Evolutionary conservation across 2,888 invertebrate genomes (phyloP).

Genomic region (Polydesmus complanatus): DNA sequence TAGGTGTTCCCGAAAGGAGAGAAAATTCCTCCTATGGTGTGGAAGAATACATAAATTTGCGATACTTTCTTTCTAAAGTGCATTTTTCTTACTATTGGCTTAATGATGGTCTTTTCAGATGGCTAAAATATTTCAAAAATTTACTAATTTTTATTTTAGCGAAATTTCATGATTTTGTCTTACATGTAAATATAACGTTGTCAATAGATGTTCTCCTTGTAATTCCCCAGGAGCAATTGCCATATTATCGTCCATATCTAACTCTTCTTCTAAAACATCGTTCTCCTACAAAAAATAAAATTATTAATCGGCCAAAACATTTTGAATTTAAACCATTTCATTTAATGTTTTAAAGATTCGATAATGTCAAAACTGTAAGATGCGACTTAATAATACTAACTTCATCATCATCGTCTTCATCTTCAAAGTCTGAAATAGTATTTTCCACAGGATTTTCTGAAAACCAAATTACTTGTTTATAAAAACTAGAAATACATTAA

Average conservation of each 20-base stretch:
- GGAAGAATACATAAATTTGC: not conserved
- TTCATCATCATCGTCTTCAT: slow-evolving; percentile 27
- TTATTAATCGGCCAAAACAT: too few species aligned
- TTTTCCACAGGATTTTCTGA: slow-evolving; percentile 18
- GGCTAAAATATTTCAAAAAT: too few species aligned
- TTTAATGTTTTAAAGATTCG: too few species aligned
- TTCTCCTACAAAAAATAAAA: slow-evolving; percentile 28
- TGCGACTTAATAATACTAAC: slow-evolving; percentile 22
- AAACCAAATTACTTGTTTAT: not conserved
- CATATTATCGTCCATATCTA: slow-evolving; percentile 36
- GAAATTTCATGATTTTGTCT: too few species aligned
- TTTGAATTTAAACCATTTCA: too few species aligned
- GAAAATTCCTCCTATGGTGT: not conserved
- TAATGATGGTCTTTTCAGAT: not conserved
- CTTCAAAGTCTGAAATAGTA: slow-evolving; percentile 19
- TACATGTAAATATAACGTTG: slow-evolving; percentile 25
- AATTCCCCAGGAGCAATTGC: slow-evolving; percentile 28
- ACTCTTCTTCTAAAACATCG: slow-evolving; percentile 38
- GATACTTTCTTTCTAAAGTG: not conserved
- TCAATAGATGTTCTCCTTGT: slow-evolving; percentile 31
- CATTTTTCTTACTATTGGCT: not conserved
- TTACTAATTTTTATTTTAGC: too few species aligned
- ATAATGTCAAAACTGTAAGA: too few species aligned
- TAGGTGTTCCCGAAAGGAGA: not conserved
- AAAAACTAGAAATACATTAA: slow-evolving; percentile 1